phyloP scores from a whole-genome alignment of 2,113 vertebrate genomes.

The Bos javanicus region DNA sequence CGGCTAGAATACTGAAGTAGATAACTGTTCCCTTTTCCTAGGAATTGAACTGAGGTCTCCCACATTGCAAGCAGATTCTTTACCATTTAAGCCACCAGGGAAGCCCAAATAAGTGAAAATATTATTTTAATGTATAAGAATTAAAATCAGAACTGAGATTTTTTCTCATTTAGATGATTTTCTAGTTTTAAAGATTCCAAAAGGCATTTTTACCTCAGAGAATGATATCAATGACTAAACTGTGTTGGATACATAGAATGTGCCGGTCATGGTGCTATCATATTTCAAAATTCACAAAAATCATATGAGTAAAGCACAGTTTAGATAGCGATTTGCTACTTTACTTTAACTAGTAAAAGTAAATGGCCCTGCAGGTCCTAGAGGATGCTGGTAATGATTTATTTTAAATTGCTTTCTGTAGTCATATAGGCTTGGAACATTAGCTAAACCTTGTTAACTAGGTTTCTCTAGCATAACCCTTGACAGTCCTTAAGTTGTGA shows the following conservation, averaged over 20 bases:
- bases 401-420: not conserved
- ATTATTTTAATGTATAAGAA: not conserved
- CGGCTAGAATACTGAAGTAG: not conserved
- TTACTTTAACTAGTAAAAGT: not conserved
- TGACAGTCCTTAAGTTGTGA: not conserved
- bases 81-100: not conserved
- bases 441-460: not conserved
- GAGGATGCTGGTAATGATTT: not conserved
- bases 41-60: not conserved
- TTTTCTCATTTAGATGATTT: not conserved
- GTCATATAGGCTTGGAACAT: not conserved
- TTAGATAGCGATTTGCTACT: not conserved
- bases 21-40: not conserved
- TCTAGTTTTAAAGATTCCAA: not conserved
- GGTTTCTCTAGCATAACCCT: not conserved
- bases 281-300: not conserved
- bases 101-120: not conserved
- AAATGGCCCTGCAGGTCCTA: not conserved
- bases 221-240: not conserved
- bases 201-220: not conserved
- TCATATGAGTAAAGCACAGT: not conserved
- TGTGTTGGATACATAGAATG: not conserved
- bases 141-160: not conserved
- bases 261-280: not conserved
- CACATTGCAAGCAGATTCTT: not conserved